Evolutionary conservation across 35 echinoderm and acorn worm species (phyloP), one percentile per base, ranked within the genome.

Genomic region (Stichopus chloronotus): DNA sequence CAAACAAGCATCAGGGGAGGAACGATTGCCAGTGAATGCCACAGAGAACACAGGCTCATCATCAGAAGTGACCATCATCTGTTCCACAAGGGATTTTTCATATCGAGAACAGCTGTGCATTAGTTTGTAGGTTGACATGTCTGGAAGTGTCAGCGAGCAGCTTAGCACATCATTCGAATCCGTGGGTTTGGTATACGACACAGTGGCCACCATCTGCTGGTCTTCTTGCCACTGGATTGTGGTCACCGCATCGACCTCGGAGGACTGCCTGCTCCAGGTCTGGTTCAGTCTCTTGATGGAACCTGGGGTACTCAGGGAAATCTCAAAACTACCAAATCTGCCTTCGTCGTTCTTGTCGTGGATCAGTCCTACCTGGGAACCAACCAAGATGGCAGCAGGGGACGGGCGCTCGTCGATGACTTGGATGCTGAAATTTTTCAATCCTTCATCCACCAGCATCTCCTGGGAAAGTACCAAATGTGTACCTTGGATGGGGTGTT

Each of bases 201-300:
- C 17, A 3, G 8, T 21, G 9, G 82, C 57, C 56, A 23, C 52
- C 8, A 59, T 6, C 5, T 56, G 21, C 55, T 16, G 56, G 52
- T 85, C 82, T 10, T 59, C 17, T 16, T 85, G 82, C 82, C 55
- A 85, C 55, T 85, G 82, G 25, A 85, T 9, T 0, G 57, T 57
- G n/a, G 55, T 85, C n/a, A 53, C n/a, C 23, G 55, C 82, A 0
- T 12, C 6, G 13, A 85, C 55, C 5, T 58, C 82, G 0, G 82
- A 85, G 4, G 17, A 9, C 57, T 58, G 4, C 14, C 16, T 59
- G 56, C 9, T 58, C 82, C 82, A 85, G 82, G 17, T 20, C 82
- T 85, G 82, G 52, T 53, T 85, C 8, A 85, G 5, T 58, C 82
- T 85, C 56, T 85, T 85, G 13, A 85, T 58, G 5, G 82, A 85